phyloP scores from a whole-genome alignment of 2,888 invertebrate genomes.

The Heterodera filipjevi region DNA sequence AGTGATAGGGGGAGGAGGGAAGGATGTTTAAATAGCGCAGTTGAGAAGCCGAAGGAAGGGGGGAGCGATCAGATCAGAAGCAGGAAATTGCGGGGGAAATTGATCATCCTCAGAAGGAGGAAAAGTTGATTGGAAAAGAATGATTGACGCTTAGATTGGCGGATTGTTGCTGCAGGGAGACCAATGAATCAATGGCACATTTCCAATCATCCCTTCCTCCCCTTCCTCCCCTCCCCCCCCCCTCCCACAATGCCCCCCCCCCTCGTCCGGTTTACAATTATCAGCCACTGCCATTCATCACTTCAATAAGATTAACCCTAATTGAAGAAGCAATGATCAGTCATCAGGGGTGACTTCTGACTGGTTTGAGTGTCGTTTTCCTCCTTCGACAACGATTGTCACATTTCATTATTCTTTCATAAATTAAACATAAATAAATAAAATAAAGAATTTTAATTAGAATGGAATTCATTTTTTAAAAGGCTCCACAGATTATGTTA shows the following conservation, averaged over 20 bases:
- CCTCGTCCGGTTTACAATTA: not conserved
- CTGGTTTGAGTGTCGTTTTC: not conserved
- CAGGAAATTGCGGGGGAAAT: not conserved
- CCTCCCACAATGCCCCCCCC: not conserved
- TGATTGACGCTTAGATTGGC: not conserved
- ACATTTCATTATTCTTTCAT: no score
- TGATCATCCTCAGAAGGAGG: not conserved
- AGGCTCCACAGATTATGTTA: no score
- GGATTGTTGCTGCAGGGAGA: not conserved
- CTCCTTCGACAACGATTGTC: not conserved
- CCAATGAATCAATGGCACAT: not conserved
- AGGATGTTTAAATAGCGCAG: not conserved
- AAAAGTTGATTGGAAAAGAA: not conserved
- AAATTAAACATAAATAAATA: no score
- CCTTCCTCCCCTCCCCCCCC: not conserved
- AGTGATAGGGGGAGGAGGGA: not conserved
- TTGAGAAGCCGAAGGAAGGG: not conserved
- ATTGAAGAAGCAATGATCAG: not conserved
- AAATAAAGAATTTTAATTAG: no score
- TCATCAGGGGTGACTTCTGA: not conserved
- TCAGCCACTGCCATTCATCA: not conserved
- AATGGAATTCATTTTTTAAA: no score
- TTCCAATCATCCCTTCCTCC: no score
- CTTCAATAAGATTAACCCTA: not conserved
- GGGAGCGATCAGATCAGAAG: no score